Conservation (phyloP, 2,797 vertebrate genomes). For the Denticeps clupeoides region DNA sequence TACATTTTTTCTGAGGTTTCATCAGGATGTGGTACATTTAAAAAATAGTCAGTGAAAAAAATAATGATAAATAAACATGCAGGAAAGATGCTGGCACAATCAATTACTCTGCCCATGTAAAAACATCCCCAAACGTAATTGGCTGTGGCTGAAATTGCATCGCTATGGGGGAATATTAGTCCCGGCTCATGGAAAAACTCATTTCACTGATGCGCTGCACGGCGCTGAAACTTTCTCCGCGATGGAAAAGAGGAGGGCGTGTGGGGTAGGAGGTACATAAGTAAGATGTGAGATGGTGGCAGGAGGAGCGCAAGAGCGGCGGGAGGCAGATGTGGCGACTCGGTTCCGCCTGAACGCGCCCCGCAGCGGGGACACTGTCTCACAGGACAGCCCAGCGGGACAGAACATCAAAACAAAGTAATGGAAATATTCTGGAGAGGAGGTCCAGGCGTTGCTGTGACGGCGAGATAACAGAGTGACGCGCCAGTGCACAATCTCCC, state of each 20-base stretch:
- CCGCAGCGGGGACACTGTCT: constrained; percentile 9
- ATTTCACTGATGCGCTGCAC: neutral
- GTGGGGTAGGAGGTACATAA: neutral
- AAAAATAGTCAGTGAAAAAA: too few relatives aligned
- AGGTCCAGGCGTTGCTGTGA: constrained; percentile 10
- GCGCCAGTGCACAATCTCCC: neutral
- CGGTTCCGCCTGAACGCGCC: constrained; percentile 9
- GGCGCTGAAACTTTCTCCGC: constrained; percentile 6
- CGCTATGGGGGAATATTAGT: neutral
- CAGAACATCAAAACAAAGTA: constrained; percentile 18
- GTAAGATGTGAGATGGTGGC: neutral
- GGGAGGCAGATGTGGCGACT: neutral
- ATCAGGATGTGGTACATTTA: too few relatives aligned
- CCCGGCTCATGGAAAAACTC: constrained; percentile 6
- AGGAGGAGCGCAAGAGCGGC: neutral
- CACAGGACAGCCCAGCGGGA: constrained; percentile 9
- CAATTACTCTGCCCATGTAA: constrained; percentile 20
- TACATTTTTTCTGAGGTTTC: too few relatives aligned
- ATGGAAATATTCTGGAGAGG: constrained; percentile 18
- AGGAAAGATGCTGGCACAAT: constrained; percentile 6
- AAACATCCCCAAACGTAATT: constrained; percentile 15
- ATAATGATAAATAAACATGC: too few relatives aligned
- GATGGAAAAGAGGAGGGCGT: constrained; percentile 14
- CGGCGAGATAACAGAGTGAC: constrained; percentile 14
- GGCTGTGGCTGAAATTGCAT: constrained; percentile 10